These are phyloP conservation scores for Tautogolabrus adspersus DNA, from an alignment of 2,113 vertebrate genomes.

Conservation along the genomic window DNA sequence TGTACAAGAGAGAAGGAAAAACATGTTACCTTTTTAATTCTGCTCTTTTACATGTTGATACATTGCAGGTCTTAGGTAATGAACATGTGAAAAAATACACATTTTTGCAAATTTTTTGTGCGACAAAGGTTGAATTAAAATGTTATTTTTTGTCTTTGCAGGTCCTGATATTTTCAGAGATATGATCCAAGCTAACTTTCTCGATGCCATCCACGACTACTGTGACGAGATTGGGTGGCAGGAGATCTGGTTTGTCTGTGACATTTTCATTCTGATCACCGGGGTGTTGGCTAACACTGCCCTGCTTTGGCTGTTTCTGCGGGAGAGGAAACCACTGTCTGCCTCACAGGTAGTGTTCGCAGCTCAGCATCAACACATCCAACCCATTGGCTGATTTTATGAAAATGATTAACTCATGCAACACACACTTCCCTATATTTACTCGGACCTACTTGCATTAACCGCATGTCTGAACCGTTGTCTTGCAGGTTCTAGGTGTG, in stretches of 20 bases:
- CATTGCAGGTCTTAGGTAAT: not conserved
- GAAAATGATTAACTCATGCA: not conserved
- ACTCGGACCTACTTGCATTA: too few species aligned
- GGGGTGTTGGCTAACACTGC: conserved; percentile 32
- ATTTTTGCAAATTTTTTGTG: not conserved
- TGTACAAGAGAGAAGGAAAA: not conserved
- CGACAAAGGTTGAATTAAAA: not conserved
- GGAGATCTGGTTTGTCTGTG: accelerated
- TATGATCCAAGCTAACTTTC: accelerated
- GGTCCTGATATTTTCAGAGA: not conserved
- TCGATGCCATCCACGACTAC: accelerated
- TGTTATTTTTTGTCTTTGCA: conserved; percentile 18
- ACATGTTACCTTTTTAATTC: not conserved
- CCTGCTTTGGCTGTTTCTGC: conserved; percentile 49
- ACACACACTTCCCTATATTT: not conserved
- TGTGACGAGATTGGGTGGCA: accelerated
- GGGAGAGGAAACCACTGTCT: conserved; percentile 43
- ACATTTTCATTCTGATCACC: not conserved
- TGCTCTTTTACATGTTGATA: not conserved
- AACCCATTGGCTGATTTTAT: too few species aligned
- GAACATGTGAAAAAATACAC: too few species aligned
- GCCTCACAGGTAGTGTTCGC: conserved; percentile 37
- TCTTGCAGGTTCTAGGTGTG: conserved; percentile 57
- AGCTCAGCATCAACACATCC: not conserved
- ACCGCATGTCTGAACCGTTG: not conserved